Percentiles rank a stretch among this genome's conserved stretches.
Conservation (phyloP, 1,140 invertebrate species). For the Heliconius himera region DNA sequence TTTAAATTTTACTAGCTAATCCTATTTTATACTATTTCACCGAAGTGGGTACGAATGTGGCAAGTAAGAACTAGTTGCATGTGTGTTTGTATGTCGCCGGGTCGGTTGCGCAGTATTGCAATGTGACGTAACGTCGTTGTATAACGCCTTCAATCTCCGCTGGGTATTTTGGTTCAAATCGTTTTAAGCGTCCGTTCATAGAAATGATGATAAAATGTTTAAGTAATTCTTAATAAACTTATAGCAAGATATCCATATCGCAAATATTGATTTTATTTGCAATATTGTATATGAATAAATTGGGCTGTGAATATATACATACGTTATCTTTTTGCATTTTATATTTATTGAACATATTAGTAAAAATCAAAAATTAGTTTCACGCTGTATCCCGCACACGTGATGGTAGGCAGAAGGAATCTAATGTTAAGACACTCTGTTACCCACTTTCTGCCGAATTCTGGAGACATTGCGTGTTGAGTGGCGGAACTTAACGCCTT, state of each 20-base stretch:
- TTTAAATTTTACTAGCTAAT: not conserved
- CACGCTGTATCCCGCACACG: no score
- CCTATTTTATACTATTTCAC: not conserved
- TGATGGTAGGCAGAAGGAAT: no score
- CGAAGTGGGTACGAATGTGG: not conserved
- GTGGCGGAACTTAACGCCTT: no score
- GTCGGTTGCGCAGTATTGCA: conserved; percentile 57
- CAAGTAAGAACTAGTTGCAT: conserved; percentile 46
- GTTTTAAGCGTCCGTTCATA: conserved; percentile 11
- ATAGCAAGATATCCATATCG: not conserved
- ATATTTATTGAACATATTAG: no score
- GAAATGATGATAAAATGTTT: not conserved
- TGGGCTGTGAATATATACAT: no score
- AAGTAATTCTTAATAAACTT: not conserved
- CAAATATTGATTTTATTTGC: not conserved
- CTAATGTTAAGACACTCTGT: no score
- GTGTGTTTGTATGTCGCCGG: conserved; percentile 61
- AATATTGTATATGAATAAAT: not conserved
- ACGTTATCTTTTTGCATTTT: no score
- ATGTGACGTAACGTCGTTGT: conserved; percentile 64
- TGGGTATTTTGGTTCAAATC: conserved; percentile 48
- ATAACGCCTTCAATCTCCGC: conserved; percentile 62
- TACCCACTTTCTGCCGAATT: no score
- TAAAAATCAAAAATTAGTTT: not conserved
- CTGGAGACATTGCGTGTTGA: no score